Base-by-base conservation (phyloP, 2,113 vertebrate genomes). In the Pampusana beccarii region DNA sequence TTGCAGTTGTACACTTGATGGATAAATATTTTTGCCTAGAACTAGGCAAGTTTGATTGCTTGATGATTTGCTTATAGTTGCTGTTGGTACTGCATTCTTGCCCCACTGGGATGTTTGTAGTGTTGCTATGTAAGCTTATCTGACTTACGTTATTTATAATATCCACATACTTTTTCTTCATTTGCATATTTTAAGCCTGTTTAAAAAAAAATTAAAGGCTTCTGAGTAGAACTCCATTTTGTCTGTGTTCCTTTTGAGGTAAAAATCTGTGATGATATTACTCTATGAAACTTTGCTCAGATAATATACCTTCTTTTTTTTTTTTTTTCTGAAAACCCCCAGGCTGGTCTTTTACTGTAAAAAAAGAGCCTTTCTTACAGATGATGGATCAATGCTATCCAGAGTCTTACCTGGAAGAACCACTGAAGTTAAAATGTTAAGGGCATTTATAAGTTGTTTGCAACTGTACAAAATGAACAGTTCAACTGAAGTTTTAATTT, bases 61-160 rank as follows among this genome's bases (percentile, higher is more conserved):
- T 71, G 69, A 23, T 58, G 61, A 31, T 48, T 48, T 92, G 42
- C 29, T 87, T 75, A 5, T 46, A 46, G 80, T 57, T 90, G 24
- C 40, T 92, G 36, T 80, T 91, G 72, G 62, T 92, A 40, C 71
- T 91, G 67, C 53, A 31, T 94, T 95, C 44, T 85, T 82, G 60
- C 61, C 70, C 77, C 44, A 3, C 51, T 46, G 75, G 53, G 77
- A 33, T 89, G 48, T 84, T 88, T 78, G 53, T 86, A 46, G 56
- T 84, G 61, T 88, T 93, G 40, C 25, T 83, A 29, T 89, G 46
- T 80, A 66, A 85, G 51, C 16, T 81, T 88, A 65, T 80, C 60
- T 83, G 62, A 34, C 58, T 87, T 88, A 15, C 48, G n/a, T 94
- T 95, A 95, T 95, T 94, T 96, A 95, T 94, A 58, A 86, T 77